A percentile compares a stretch with the other conserved stretches of the same genome.
Evolutionary conservation across 2,888 invertebrate genomes (phyloP).

Genomic region (Leptopilina myrica): DNA sequence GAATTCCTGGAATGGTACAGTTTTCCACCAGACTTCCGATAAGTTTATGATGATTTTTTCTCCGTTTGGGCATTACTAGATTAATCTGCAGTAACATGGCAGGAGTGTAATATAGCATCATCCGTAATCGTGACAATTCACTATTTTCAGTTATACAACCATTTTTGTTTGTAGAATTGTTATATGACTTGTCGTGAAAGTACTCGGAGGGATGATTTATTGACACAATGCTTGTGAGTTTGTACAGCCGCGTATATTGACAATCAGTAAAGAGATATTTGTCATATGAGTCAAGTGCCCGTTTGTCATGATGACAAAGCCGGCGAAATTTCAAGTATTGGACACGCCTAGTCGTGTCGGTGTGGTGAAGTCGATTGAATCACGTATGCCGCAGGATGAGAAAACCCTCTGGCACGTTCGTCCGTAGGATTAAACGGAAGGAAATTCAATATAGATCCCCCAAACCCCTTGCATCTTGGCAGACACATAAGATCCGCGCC

Average conservation of each 20-base stretch:
- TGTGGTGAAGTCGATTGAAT: slow-evolving; percentile 15
- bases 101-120: too few species aligned
- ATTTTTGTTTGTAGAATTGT: too few species aligned
- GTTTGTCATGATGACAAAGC: slow-evolving; percentile 21
- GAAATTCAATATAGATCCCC: slow-evolving; percentile 68
- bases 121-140: too few species aligned
- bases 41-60: too few species aligned
- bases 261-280: slow-evolving; percentile 19
- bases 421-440: slow-evolving; percentile 59
- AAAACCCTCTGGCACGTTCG: slow-evolving; percentile 21
- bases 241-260: slow-evolving; percentile 16
- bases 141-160: too few species aligned
- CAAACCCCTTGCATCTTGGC: slow-evolving; percentile 39
- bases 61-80: too few species aligned
- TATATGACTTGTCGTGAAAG: neutral
- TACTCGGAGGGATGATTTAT: neutral
- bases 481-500: slow-evolving; percentile 51
- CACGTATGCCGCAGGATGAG: slow-evolving; percentile 33
- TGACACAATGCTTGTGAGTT: slow-evolving; percentile 6
- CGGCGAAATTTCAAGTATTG: slow-evolving; percentile 5
- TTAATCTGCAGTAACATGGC: too few species aligned
- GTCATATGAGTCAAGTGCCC: neutral
- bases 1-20: too few species aligned
- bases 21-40: too few species aligned
- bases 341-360: slow-evolving; percentile 18